Evolutionary conservation across 2,113 vertebrate genomes (phyloP).

Genomic region (Alces alces): DNA sequence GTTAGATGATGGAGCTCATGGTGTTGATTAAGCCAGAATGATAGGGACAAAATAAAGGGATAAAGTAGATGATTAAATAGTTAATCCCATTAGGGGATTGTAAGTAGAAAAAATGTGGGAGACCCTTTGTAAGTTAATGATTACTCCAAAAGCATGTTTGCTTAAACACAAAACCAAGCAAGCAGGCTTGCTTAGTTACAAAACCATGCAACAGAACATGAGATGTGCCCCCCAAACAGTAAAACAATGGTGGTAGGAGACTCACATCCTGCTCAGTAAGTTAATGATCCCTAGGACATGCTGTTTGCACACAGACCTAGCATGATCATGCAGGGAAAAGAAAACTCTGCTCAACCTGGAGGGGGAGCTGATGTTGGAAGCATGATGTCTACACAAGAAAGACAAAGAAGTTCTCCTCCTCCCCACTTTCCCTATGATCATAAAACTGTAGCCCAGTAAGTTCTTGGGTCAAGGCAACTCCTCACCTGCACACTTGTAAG

Average conservation of each 20-base stretch:
- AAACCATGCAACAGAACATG: neutral
- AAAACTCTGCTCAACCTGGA: neutral
- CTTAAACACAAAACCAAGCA: neutral
- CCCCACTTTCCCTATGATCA: neutral
- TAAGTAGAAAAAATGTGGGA: neutral
- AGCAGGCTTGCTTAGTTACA: neutral
- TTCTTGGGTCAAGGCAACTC: neutral
- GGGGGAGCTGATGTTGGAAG: neutral
- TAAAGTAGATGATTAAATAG: neutral
- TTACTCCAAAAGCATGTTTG: neutral
- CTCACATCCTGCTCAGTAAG: neutral
- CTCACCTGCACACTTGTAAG: neutral
- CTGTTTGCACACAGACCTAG: neutral
- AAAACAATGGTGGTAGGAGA: neutral
- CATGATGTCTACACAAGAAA: neutral
- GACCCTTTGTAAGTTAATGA: neutral
- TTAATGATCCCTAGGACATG: neutral
- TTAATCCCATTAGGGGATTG: neutral
- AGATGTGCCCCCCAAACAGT: neutral
- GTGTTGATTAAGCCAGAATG: neutral
- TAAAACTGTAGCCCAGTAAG: neutral
- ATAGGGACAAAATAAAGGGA: neutral
- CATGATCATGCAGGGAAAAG: neutral
- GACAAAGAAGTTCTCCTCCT: neutral
- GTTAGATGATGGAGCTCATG: rapidly evolving